Conservation (phyloP, 1,140 invertebrate species). For the Trypoxylus dichotomus region DNA sequence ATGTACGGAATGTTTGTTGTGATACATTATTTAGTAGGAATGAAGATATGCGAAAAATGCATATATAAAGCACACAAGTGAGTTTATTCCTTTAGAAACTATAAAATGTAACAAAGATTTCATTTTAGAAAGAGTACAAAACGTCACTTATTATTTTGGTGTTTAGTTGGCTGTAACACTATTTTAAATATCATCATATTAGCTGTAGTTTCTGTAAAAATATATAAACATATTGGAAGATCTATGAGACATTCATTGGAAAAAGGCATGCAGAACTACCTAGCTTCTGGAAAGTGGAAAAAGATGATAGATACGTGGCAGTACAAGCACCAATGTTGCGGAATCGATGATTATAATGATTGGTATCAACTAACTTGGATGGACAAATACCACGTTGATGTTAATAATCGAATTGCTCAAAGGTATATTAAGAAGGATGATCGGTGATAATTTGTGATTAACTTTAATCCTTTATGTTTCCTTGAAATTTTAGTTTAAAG, state of each 20-base stretch:
- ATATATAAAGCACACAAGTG: conserved; percentile 49
- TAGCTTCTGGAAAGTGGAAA: conserved; percentile 51
- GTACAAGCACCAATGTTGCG: conserved; percentile 50
- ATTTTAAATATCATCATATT: conserved; percentile 46
- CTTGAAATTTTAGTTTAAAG: conserved; percentile 31
- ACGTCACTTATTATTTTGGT: conserved; percentile 46
- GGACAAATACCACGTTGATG: conserved; percentile 47
- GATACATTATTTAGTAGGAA: conserved; percentile 46
- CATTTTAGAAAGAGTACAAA: conserved; percentile 50
- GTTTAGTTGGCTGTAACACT: conserved; percentile 42
- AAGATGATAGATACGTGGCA: conserved; percentile 51
- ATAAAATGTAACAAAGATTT: neutral
- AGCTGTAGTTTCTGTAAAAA: conserved; percentile 40
- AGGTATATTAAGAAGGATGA: conserved; percentile 46
- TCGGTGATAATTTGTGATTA: too few relatives aligned
- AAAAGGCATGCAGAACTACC: conserved; percentile 51
- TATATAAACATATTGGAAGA: conserved; percentile 48
- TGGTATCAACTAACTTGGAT: conserved; percentile 52
- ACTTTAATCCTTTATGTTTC: too few relatives aligned
- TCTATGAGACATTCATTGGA: conserved; percentile 47
- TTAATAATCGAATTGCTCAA: conserved; percentile 45
- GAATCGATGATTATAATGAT: conserved; percentile 49
- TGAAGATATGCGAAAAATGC: conserved; percentile 49
- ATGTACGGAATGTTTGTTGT: conserved; percentile 48
- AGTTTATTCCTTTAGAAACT: conserved; percentile 23